Base-by-base conservation (phyloP, 2,113 vertebrate species). In the Donacobius atricapilla region DNA sequence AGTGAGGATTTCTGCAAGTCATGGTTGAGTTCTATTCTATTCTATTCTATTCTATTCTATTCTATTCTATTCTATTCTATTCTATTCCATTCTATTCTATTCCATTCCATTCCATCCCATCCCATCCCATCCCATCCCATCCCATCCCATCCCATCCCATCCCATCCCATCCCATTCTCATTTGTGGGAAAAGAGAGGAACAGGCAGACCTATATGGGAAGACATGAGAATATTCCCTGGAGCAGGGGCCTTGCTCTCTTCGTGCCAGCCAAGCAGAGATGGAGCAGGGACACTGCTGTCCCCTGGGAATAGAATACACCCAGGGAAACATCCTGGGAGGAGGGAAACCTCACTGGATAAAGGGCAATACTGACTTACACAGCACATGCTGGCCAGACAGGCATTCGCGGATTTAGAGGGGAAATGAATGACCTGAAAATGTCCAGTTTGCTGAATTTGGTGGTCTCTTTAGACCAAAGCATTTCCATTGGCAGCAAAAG, bases 401-500 rank as follows among this genome's bases (percentile, higher is more conserved):
- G 20, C 15, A 64, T 60, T 86, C 76, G 73, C 3, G 20, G 76
- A 24, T 83, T 92, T 57, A 68, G 64, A 73, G 65, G 60, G 72
- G 81, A 83, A 88, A 89, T 42, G 58, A 97, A 82, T 10, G 33
- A 54, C 21, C 56, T 25, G 21, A 28, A 92, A 93, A 69, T 3
- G 5, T 82, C 53, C 45, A 76, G 28, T 68, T 71, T 63, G 40
- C 87, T 93, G 73, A n/a, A 65, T 93, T 87, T 79, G 81, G 65
- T 92, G 93, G 80, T 93, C 87, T 84, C 70, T 53, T 69, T 45
- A 79, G 65, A 93, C 61, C 53, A 30, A 90, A 40, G 30, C 64
- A 65, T 82, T 95, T 93, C 94, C 89, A 89, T 25, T 90, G 92
- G 95, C 92, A 93, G 83, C 75, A 56, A 83, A 64, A 90, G 7